Evolutionary conservation across 2,888 invertebrate species (phyloP).

Genomic region (Rhamphomyia laevipes): DNA sequence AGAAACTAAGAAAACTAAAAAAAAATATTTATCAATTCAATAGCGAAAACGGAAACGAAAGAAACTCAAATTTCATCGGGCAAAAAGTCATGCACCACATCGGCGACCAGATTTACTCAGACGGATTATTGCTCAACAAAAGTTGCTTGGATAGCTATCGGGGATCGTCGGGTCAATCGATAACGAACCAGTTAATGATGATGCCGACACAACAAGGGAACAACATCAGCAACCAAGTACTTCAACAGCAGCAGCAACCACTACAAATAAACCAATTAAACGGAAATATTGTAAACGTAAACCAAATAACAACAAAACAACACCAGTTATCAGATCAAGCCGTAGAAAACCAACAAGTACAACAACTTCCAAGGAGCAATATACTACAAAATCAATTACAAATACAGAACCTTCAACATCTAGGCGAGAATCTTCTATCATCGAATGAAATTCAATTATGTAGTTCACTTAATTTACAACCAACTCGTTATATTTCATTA

Average conservation of each 20-base stretch:
- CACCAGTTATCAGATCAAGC: conserved; percentile 18
- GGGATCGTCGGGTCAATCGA: conserved; percentile 40
- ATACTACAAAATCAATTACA: conserved; percentile 40
- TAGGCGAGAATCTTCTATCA: conserved; percentile 47
- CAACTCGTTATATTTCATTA: conserved; percentile 78
- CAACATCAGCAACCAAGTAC: conserved; percentile 23
- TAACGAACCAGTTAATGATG: conserved; percentile 43
- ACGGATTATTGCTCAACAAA: conserved; percentile 40
- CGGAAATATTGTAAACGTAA: conserved; percentile 19
- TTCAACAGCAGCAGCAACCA: conserved; percentile 19
- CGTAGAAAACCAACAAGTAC: conserved; percentile 14
- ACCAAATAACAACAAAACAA: conserved; percentile 18
- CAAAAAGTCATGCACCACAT: conserved; percentile 76
- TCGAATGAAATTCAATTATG: conserved; percentile 64
- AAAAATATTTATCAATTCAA: conserved; percentile 1
- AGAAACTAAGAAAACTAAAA: not conserved
- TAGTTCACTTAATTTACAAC: conserved; percentile 63
- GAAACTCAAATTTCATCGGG: conserved; percentile 68
- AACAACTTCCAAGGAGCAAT: conserved; percentile 46
- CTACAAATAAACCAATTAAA: conserved; percentile 16
- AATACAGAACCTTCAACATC: conserved; percentile 29
- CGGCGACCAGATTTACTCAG: conserved; percentile 38
- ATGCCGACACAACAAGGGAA: conserved; percentile 43
- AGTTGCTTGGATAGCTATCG: conserved; percentile 40
- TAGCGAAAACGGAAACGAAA: conserved; percentile 36